Evolutionary conservation across 2,113 vertebrate genomes (phyloP).

Genomic region (Xiphophorus hellerii): DNA sequence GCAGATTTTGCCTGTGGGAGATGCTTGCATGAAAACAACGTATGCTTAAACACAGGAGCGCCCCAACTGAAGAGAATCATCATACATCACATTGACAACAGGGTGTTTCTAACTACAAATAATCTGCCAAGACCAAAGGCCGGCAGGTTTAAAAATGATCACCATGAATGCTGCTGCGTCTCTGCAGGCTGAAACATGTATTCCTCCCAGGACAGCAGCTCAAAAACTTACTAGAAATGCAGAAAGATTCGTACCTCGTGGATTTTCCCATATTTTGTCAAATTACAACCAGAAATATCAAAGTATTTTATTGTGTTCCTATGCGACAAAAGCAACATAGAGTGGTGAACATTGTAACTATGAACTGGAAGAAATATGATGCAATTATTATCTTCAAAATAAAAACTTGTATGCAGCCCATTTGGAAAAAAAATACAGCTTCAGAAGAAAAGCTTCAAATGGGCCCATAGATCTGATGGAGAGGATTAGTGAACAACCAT

Average conservation of each 20-base stretch:
- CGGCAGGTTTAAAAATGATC: constrained; percentile 3
- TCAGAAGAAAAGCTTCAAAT: too few relatives aligned
- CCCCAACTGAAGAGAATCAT: constrained; percentile 18
- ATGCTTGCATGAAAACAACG: constrained; percentile 48
- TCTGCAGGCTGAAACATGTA: constrained; percentile 37
- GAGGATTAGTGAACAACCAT: too few relatives aligned
- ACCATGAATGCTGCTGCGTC: constrained; percentile 1
- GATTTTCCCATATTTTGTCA: neutral
- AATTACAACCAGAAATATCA: neutral
- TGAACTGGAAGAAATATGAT: neutral
- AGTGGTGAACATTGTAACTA: neutral
- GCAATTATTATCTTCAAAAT: neutral
- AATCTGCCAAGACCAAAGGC: constrained; percentile 25
- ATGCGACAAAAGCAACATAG: neutral
- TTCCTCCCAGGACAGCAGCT: constrained; percentile 25
- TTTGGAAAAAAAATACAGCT: neutral
- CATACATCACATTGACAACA: constrained; percentile 20
- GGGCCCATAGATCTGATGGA: too few relatives aligned
- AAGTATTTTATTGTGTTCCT: neutral
- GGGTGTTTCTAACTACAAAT: constrained; percentile 2
- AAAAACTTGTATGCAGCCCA: neutral
- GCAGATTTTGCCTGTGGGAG: constrained; percentile 12
- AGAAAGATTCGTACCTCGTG: neutral
- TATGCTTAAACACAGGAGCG: constrained; percentile 37
- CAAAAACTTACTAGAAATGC: constrained; percentile 19